Conservation (phyloP, 2,113 vertebrate genomes). For the Seriola quinqueradiata region DNA sequence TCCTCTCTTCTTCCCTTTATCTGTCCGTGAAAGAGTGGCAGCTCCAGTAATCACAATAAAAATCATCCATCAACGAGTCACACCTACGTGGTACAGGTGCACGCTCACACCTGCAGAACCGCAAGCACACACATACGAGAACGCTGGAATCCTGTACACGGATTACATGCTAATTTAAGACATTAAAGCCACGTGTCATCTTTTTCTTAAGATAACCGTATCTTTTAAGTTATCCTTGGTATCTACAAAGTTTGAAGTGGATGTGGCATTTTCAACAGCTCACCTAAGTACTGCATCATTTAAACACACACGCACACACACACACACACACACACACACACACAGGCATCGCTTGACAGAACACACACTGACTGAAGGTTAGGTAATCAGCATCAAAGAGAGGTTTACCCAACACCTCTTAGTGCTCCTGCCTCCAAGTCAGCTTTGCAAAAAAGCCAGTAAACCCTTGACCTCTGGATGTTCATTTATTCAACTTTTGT, state of each 20-base stretch:
- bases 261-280: constrained; percentile 7
- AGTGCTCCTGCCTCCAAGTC: not conserved
- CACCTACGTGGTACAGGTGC: not conserved
- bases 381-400: constrained; percentile 11
- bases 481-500: constrained; percentile 55
- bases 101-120: not conserved
- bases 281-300: not conserved
- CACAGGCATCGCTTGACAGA: not conserved
- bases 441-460: constrained; percentile 30
- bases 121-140: not conserved
- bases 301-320: not conserved
- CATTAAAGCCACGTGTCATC: not conserved
- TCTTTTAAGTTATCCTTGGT: not conserved
- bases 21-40: not conserved
- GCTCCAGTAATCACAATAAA: constrained; percentile 14
- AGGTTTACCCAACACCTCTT: constrained; percentile 22
- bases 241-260: constrained; percentile 23
- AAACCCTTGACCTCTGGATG: constrained; percentile 57
- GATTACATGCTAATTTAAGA: constrained; percentile 11
- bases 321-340: not conserved
- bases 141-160: not conserved
- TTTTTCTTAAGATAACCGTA: not conserved
- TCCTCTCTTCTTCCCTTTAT: not conserved
- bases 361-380: constrained; percentile 5
- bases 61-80: constrained; percentile 25